Evolutionary conservation across 2,888 invertebrate genomes (phyloP), one percentile per base, ranked within the genome.

Genomic region (Clunio marinus): DNA sequence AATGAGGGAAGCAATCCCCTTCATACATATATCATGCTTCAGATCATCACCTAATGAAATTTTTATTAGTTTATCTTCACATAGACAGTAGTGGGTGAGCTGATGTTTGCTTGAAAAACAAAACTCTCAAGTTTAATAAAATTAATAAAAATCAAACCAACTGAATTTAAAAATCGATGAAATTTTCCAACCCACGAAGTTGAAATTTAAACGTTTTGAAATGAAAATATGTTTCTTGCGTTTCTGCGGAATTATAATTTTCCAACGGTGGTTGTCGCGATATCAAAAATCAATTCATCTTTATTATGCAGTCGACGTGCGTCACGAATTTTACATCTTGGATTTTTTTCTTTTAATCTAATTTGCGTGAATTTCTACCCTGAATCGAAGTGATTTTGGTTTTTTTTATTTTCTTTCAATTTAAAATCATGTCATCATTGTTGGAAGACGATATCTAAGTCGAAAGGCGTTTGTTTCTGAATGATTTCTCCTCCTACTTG

Each of bases 251-350:
- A 41, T 41, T 41, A 41, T n/a, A n/a, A n/a, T n/a, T n/a, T n/a
- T 15, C n/a, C 32, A 15, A 15, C 41, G 13, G 51, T 20, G 51
- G 7, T 4, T 41, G 3, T 41, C 41, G 13, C 15, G 3, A n/a
- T 41, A 20, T 22, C 17, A 20, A 2, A 15, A 3, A 51, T 22
- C 51, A 22, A 13, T 57, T 57, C 13, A 57, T 27, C 25, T 41
- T 63, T 63, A 27, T 63, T 63, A 63, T 63, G 63, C 63, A 63
- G 46, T 28, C 46, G 63, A 63, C 63, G 63, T 63, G 63, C 46
- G 63, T 63, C 63, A 63, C 63, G 63, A 24, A 7, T 57, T 25
- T 46, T 24, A 27, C 25, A 27, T 13, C 35, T 8, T 13, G 60
- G 1, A 15, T 15, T 5, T 25, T 55, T 3, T 57, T 15, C n/a